A percentile compares a stretch with the other conserved stretches of the same genome.
Conservation (phyloP, 2,888 invertebrate genomes). For the Epicampocera succincta region DNA sequence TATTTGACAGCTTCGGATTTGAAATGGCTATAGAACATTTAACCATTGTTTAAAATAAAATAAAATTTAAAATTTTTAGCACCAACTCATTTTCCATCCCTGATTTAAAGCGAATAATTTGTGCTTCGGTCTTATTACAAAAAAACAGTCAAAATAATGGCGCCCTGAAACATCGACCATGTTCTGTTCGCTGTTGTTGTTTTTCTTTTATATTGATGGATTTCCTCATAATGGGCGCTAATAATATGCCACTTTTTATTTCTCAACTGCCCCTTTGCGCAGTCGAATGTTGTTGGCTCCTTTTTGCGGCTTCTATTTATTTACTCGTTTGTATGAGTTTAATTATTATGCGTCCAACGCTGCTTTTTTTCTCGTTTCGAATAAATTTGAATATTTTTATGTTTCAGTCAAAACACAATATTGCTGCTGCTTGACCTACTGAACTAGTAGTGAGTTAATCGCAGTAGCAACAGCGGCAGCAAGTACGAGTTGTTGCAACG, state of each 20-base stretch:
- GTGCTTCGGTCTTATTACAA: no score
- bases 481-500: slow-evolving; percentile 37
- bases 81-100: no score
- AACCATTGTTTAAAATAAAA: no score
- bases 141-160: no score
- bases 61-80: no score
- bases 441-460: slow-evolving; percentile 61
- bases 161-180: slow-evolving; percentile 7
- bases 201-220: slow-evolving; percentile 26
- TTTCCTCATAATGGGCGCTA: slow-evolving; percentile 48
- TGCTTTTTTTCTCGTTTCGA: slow-evolving; percentile 45
- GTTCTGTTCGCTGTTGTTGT: neutral
- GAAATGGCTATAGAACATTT: no score
- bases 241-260: slow-evolving; percentile 56
- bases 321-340: slow-evolving; percentile 46
- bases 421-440: slow-evolving; percentile 65
- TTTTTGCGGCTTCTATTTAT: slow-evolving; percentile 27
- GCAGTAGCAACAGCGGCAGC: slow-evolving; percentile 25
- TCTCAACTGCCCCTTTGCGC: slow-evolving; percentile 41
- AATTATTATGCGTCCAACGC: slow-evolving; percentile 63
- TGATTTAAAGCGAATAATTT: no score
- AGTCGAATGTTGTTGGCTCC: slow-evolving; percentile 25
- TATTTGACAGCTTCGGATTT: no score
- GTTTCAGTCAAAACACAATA: slow-evolving; percentile 44
- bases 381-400: slow-evolving; percentile 62